Evolutionary conservation across 2,113 vertebrate species (phyloP), one percentile per base, ranked within the genome.

Genomic region (Phrynocephalus versicolor): DNA sequence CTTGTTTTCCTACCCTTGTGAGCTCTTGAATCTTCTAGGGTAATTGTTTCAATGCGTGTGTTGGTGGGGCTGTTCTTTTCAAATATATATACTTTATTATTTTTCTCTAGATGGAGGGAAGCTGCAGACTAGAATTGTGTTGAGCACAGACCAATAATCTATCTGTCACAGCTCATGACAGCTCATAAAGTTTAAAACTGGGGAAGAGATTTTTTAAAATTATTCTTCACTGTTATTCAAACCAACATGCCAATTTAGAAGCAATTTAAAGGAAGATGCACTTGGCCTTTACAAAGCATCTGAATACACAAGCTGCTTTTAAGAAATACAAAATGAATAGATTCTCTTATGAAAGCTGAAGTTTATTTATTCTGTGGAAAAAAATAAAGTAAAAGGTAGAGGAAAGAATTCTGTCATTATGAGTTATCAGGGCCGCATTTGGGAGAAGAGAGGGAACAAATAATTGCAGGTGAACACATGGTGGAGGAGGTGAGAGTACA

Each of bases 391-490:
- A 5, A 51, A 51, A 51, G 45, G 5, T 51, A 51, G 0, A 15
- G 27, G 19, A 41, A 57, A 64, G 41, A 76, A 2, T 0, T 0
- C 37, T 79, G n/a, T 51, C 3, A 1, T 64, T n/a, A 25, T 6
- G 35, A 57, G 25, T 3, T 16, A 14, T 39, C 35, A 71, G 70
- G 30, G 18, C 19, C 35, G 18, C 3, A 71, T 71, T 16, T 37
- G 33, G 3, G 70, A 37, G 16, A 37, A 39, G 9, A 8, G 6
- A 10, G 8, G 65, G 8, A 8, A 2, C 65, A 8, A 67, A 67
- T 13, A 1, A 67, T n/a, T 30, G 30, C 65, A 27, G 27, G 62
- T 25, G 25, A 25, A 64, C 25, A 25, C 6, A 19, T 21, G 19
- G 62, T 21, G 6, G 7, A 25, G 62, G 62, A 7, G 23, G 65